These are phyloP conservation scores for Hylaea fasciaria DNA, from an alignment of 2,888 invertebrate species.

Conservation along the genomic window DNA sequence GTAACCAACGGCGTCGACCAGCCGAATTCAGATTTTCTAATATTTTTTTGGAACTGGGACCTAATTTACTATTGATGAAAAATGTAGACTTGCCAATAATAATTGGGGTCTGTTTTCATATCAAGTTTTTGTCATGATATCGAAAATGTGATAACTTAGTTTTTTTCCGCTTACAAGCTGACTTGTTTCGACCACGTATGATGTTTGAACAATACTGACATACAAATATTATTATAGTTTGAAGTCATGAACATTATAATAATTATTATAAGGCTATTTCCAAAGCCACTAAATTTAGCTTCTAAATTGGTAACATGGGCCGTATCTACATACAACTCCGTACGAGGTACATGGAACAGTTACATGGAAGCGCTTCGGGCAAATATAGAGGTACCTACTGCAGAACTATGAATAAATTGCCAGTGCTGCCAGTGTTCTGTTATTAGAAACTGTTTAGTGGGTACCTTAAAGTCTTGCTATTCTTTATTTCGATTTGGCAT, in stretches of 20 bases:
- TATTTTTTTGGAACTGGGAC: no score
- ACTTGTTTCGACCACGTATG: no score
- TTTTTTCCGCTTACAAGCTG: no score
- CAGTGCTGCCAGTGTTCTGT: conserved; percentile 17
- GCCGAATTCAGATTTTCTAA: no score
- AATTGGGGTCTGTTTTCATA: no score
- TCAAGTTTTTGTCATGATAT: neutral
- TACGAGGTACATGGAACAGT: conserved; percentile 19
- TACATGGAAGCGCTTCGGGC: conserved; percentile 17
- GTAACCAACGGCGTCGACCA: no score
- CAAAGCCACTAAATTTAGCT: conserved; percentile 4
- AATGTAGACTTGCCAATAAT: no score
- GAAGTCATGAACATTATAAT: no score
- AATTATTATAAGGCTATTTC: neutral
- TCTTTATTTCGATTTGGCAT: neutral
- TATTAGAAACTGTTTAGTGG: conserved; percentile 11
- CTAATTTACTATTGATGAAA: no score
- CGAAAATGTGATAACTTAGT: no score
- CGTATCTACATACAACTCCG: conserved; percentile 15
- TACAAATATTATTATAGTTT: no score
- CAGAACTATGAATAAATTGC: conserved; percentile 32
- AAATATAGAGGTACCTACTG: conserved; percentile 22
- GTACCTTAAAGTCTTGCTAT: neutral
- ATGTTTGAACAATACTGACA: no score
- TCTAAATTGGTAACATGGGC: conserved; percentile 3